Evolutionary conservation across 2,888 invertebrate genomes (phyloP), one percentile per base, ranked within the genome.

Genomic region (Coenonympha arcania): DNA sequence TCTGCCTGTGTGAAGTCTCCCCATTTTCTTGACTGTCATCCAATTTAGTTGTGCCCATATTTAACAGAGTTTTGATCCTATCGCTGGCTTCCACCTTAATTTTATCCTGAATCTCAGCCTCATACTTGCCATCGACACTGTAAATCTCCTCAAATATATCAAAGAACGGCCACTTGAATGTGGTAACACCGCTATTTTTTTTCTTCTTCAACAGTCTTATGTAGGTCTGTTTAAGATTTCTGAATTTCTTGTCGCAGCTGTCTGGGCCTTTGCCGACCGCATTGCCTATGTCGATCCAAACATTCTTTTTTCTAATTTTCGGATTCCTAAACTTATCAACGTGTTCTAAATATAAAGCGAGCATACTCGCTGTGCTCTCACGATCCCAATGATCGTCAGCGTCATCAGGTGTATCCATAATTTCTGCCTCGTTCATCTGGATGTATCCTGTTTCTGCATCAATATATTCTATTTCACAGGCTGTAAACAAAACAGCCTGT

Each of bases 121-220:
- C 76, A 55, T 84, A 84, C 50, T 78, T 79, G 0, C 85, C 86
- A 53, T 84, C 74, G 0, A 68, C 62, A 57, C 69, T 76, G 42
- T 75, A 85, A 50, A 86, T 83, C 55, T 79, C 76, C 46, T 86
- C 82, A 63, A 85, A 86, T 33, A 76, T 58, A 8, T 80, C 73
- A 69, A 84, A 86, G 55, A 81, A 86, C 28, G 82, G 81, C 86
- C 86, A 86, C 64, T 76, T 81, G 0, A 82, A 74, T n/a, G 69
- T 66, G 2, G 70, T 64, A 1, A 66, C 53, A 30, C 76, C 77
- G 55, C 69, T 71, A 39, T 65, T 66, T 37, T 69, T 78, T 46
- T 76, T 79, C 60, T 81, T 86, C 55, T 78, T 80, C 1, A 86
- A 59, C 51, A 85, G 57, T 53, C 86, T 66, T 11, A 85, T 66